A percentile compares a stretch with the other conserved stretches of the same genome.
These are phyloP conservation scores for Leucosticte australis DNA, from an alignment of 2,113 vertebrate genomes.

Conservation along the genomic window DNA sequence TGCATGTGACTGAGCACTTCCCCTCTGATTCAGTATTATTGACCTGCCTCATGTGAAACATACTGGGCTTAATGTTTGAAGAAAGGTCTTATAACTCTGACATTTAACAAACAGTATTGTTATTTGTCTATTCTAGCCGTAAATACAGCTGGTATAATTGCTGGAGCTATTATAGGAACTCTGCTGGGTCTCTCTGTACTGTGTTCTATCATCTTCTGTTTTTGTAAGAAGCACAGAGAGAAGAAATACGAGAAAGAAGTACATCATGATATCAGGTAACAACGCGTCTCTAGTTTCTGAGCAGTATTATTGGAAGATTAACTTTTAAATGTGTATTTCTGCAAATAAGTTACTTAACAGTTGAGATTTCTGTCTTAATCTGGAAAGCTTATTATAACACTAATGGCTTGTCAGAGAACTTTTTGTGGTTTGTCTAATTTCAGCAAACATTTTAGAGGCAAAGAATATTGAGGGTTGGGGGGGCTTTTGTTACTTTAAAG, in stretches of 20 bases:
- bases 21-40: neutral
- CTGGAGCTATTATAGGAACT: conserved; percentile 81
- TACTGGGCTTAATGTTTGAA: neutral
- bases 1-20: neutral
- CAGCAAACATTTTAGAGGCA: neutral
- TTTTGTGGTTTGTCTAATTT: neutral
- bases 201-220: conserved; percentile 84
- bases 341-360: neutral
- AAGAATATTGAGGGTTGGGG: neutral
- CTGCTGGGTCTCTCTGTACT: conserved; percentile 84
- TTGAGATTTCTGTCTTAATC: neutral
- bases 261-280: conserved; percentile 94
- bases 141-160: conserved; percentile 85
- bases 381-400: neutral
- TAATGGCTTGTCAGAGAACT: neutral
- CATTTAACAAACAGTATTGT: neutral
- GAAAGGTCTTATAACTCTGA: neutral
- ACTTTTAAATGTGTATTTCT: conserved; percentile 6
- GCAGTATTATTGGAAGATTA: conserved; percentile 9
- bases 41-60: neutral
- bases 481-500: neutral
- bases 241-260: conserved; percentile 98
- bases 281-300: neutral
- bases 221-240: conserved; percentile 83
- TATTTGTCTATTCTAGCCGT: conserved; percentile 76